phyloP scores from a whole-genome alignment of 2,888 invertebrate genomes.

The Anthophora plumipes region DNA sequence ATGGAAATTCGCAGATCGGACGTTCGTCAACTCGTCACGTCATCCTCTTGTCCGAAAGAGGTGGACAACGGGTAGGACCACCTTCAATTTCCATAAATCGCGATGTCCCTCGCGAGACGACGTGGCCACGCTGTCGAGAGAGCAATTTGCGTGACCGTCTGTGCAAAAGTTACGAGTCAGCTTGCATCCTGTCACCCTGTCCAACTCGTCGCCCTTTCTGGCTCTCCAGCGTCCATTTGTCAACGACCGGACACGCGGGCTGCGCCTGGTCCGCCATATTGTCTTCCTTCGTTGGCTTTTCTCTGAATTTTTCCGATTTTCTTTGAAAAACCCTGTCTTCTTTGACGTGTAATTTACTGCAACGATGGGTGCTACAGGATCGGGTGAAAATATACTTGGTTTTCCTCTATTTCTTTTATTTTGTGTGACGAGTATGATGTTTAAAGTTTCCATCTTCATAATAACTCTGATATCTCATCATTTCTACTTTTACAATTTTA shows the following conservation, averaged over 20 bases:
- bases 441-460: too few species aligned
- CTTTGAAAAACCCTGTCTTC: too few species aligned
- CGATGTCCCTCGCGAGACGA: constrained; percentile 42
- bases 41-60: neutral
- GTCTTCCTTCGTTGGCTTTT: constrained; percentile 4
- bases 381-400: too few species aligned
- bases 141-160: constrained; percentile 58
- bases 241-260: constrained; percentile 18
- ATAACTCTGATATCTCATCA: too few species aligned
- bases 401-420: too few species aligned
- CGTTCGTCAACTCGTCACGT: constrained; percentile 41
- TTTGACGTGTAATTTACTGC: neutral
- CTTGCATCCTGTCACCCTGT: constrained; percentile 53
- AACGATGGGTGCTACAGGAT: neutral
- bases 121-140: constrained; percentile 47
- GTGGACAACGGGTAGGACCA: neutral
- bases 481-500: too few species aligned
- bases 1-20: constrained; percentile 1
- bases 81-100: constrained; percentile 67
- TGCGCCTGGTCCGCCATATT: neutral
- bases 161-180: constrained; percentile 61
- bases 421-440: too few species aligned
- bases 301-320: neutral
- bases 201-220: neutral
- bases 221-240: constrained; percentile 36